Evolutionary conservation across 2,797 vertebrate species (phyloP), one percentile per base, ranked within the genome.

Genomic region (Holocentrus rufus): DNA sequence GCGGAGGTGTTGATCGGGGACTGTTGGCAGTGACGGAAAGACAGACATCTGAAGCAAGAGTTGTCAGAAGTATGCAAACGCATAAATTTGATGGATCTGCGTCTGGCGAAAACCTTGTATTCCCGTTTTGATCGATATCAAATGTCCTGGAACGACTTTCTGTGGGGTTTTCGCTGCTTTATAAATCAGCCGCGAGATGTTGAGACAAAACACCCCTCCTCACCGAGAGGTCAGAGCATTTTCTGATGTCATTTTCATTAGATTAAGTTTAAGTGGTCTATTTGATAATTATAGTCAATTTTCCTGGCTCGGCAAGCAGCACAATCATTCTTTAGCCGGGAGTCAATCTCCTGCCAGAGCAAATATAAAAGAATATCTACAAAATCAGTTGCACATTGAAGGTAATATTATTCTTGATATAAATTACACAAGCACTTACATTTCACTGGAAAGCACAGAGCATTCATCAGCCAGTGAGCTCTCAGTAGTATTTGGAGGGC

Each of bases 231-330:
- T 85, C 74, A 77, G 68, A 81, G 72, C 77, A 52, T 87, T 90
- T 84, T 85, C 81, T 76, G 49, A 73, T 81, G 77, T 79, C 63
- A 83, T 91, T 90, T 87, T 85, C 82, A 86, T 85, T 81, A 88
- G 83, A 89, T 86, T 82, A 80, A 79, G 74, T 87, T 81, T 87
- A 88, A 90, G 82, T 89, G 88, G 85, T 39, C 89, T 83, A 89
- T 90, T 91, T 88, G 77, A 90, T 90, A 90, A 92, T 92, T 87
- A 85, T 27, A 61, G 73, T 63, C 54, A 70, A 90, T 85, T 90
- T 88, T 82, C 77, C 55, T 74, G 79, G 65, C 69, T 59, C 53
- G 55, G 60, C 2, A 55, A 78, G 78, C 75, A 47, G 36, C 7
- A 11, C 76, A 88, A 85, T 83, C 86, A 80, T 78, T 79, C 67